phyloP scores from a whole-genome alignment of 2,888 invertebrate species.

The Macrophya alboannulata region DNA sequence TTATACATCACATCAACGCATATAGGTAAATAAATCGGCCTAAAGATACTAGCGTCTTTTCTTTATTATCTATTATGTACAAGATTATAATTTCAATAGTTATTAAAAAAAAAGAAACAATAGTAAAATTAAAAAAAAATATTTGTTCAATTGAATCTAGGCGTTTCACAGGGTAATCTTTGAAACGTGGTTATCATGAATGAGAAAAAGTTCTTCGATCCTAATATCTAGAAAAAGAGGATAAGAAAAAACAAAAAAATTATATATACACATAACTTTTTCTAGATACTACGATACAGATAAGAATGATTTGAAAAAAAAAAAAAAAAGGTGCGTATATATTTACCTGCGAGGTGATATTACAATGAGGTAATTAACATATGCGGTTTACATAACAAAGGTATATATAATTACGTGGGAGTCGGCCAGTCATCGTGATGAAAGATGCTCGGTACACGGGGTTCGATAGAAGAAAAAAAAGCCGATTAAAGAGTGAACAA shows the following conservation, averaged over 20 bases:
- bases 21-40: slow-evolving; percentile 11
- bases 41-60: not conserved
- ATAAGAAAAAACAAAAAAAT: no score
- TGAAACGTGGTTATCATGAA: not conserved
- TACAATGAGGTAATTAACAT: slow-evolving; percentile 1
- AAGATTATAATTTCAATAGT: not conserved
- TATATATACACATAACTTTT: no score
- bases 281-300: not conserved
- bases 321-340: not conserved
- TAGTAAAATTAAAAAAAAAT: not conserved
- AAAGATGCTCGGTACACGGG: slow-evolving; percentile 58
- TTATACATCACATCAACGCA: not conserved
- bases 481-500: not conserved
- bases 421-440: slow-evolving; percentile 16
- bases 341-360: not conserved
- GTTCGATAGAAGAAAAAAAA: slow-evolving; percentile 57
- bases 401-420: slow-evolving; percentile 1
- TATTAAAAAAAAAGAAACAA: no score
- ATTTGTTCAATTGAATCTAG: not conserved
- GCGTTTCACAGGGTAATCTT: not conserved
- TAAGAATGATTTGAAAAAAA: not conserved
- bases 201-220: not conserved
- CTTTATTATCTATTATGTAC: not conserved
- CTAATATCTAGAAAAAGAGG: not conserved
- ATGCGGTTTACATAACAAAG: not conserved